These are phyloP conservation scores for Leptinotarsa lineolata DNA, from an alignment of 1,140 invertebrate species.

Conservation along the genomic window DNA sequence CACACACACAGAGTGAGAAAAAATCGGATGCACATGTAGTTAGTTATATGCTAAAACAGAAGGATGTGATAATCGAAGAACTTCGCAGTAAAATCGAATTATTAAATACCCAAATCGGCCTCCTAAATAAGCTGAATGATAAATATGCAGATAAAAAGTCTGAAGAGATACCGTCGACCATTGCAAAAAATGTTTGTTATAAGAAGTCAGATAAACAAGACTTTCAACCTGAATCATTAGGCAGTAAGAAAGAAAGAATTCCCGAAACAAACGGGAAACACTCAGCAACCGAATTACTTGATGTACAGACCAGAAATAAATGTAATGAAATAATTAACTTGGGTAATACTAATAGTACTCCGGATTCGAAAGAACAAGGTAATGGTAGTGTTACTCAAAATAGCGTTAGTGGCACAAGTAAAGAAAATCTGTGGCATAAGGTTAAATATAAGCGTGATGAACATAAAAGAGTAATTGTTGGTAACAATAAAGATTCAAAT, in stretches of 20 bases:
- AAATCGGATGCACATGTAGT: slow-evolving; percentile 12
- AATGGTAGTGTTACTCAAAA: too few species aligned
- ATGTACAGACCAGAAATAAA: slow-evolving; percentile 1
- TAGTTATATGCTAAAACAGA: neutral
- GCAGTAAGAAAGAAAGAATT: too few species aligned
- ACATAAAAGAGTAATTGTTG: slow-evolving; percentile 10
- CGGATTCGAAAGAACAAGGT: too few species aligned
- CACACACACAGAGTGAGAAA: neutral
- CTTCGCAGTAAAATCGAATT: neutral
- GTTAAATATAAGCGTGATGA: slow-evolving; percentile 4
- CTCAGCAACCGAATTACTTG: neutral
- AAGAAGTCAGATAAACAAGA: too few species aligned
- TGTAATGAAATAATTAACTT: neutral
- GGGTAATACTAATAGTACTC: too few species aligned
- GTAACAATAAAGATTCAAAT: slow-evolving; percentile 11
- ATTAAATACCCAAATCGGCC: slow-evolving; percentile 12
- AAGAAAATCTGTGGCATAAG: neutral
- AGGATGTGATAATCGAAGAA: neutral
- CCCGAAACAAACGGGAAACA: too few species aligned
- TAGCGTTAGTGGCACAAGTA: too few species aligned
- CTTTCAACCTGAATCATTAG: too few species aligned
- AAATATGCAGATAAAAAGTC: neutral
- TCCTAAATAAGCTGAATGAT: too few species aligned
- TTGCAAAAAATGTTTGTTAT: too few species aligned
- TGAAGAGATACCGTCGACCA: neutral